Base-by-base conservation (phyloP, 2,888 invertebrate species). In the Pherbina coryleti region DNA sequence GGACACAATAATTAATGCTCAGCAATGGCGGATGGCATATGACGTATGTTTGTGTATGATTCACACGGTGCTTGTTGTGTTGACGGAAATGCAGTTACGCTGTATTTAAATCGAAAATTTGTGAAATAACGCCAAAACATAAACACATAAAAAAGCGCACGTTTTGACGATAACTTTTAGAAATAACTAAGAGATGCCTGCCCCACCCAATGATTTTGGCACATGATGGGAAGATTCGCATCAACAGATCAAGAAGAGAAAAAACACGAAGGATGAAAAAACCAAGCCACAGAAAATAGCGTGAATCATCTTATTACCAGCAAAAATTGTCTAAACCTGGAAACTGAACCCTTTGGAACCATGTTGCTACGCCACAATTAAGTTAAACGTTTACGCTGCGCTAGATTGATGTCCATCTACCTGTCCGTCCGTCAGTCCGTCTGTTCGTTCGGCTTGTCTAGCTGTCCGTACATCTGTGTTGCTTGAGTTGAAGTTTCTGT, bases 381-480 rank as follows among this genome's bases (percentile, higher is more conserved):
- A 85, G 85, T 85, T 86, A 85, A 85, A 85, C 85, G 86, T 85
- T 85, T 85, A 83, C 85, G 86, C 84, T 83, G 84, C 83, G 85
- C 85, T 55, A 71, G 71, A 71, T 71, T 71, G 71, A 71, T 28
- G 57, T 60, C 22, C 57, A 60, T 19, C 57, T 28, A 60, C 14
- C 57, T 14, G 28, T 9, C 57, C 57, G 28, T 60, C 25, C 2
- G 19, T 19, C 4, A 8, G 19, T 19, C 19, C 19, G 57, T 57
- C 57, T n/a, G 66, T 31, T 19, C 19, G 67, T 28, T 22, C 67
- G 19, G 17, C 34, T 66, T 31, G 34, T 66, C 66, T 37, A 37
- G 44, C 67, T 34, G 19, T 37, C 44, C 44, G 67, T 34, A 2
- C 22, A 37, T 67, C 67, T 37, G 64, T 64, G n/a, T 28, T 31